A percentile compares a stretch with the other conserved stretches of the same genome.
These are phyloP conservation scores for Triops cancriformis DNA, from an alignment of 1,140 invertebrate genomes.

Conservation along the genomic window DNA sequence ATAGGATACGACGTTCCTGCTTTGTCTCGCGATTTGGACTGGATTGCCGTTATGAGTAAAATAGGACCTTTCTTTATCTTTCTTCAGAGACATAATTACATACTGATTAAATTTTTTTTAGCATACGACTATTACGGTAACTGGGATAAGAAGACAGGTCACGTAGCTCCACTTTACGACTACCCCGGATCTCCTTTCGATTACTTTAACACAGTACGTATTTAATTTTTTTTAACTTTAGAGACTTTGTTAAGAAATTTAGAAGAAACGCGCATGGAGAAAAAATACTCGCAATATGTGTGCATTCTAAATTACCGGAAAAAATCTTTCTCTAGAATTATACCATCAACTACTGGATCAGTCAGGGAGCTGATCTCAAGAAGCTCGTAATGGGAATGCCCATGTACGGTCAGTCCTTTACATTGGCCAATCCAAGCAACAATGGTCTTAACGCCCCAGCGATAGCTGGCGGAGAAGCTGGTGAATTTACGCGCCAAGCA, in stretches of 20 bases:
- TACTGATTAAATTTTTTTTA: slow-evolving; percentile 32
- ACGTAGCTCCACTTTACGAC: slow-evolving; percentile 42
- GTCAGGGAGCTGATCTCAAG: slow-evolving; percentile 48
- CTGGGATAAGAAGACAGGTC: slow-evolving; percentile 45
- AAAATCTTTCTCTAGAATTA: slow-evolving; percentile 17
- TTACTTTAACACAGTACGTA: slow-evolving; percentile 41
- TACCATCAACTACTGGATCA: slow-evolving; percentile 49
- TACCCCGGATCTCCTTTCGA: slow-evolving; percentile 38
- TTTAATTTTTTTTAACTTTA: background rate
- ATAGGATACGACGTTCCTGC: slow-evolving; percentile 31
- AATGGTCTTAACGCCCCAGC: slow-evolving; percentile 49
- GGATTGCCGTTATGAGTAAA: slow-evolving; percentile 34
- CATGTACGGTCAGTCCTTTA: slow-evolving; percentile 55
- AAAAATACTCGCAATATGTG: background rate
- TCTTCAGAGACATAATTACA: slow-evolving; percentile 37
- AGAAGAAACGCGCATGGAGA: background rate
- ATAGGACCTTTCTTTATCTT: slow-evolving; percentile 38
- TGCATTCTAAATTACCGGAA: background rate
- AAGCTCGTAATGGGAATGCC: slow-evolving; percentile 58
- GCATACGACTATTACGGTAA: slow-evolving; percentile 45
- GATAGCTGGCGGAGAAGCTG: slow-evolving; percentile 60
- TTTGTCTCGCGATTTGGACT: slow-evolving; percentile 31
- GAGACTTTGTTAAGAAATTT: too few species aligned
- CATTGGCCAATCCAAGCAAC: slow-evolving; percentile 41
- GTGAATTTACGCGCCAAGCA: slow-evolving; percentile 68